These are phyloP conservation scores for Tethea ocularis DNA, from an alignment of 2,888 invertebrate species.

Conservation along the genomic window DNA sequence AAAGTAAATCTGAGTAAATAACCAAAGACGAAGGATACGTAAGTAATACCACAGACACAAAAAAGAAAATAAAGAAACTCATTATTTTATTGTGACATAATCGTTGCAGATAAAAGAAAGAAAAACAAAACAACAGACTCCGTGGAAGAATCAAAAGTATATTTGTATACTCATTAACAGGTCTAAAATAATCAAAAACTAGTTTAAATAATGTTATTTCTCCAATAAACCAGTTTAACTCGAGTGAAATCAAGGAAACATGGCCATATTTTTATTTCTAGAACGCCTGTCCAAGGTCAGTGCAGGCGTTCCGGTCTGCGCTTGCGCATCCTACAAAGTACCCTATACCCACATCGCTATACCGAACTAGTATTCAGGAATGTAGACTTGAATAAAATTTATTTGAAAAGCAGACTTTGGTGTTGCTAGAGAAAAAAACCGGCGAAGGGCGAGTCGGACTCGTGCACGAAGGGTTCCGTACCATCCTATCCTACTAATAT, in stretches of 20 bases:
- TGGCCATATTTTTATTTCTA: slow-evolving; percentile 22
- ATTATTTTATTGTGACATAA: too few species aligned
- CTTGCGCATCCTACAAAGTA: slow-evolving; percentile 41
- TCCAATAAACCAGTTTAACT: background rate
- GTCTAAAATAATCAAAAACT: background rate
- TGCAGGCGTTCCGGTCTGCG: slow-evolving; percentile 46
- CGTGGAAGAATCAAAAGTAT: too few species aligned
- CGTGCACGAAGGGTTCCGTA: too few species aligned
- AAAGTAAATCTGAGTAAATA: too few species aligned
- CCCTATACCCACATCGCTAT: background rate
- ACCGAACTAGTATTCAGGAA: background rate
- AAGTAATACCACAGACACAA: too few species aligned
- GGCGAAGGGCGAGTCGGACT: too few species aligned
- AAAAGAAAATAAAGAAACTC: too few species aligned
- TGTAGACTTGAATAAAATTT: background rate
- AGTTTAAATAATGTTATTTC: background rate
- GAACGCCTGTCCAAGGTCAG: slow-evolving; percentile 46
- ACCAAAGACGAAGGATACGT: too few species aligned
- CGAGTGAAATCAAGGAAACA: background rate
- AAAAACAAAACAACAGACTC: too few species aligned
- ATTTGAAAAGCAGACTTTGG: background rate
- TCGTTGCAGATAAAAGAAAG: too few species aligned
- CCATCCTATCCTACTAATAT: too few species aligned
- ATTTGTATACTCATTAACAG: background rate
- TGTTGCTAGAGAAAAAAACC: too few species aligned